Conservation (phyloP, 2,113 vertebrate species). For the Pedionomus torquatus region DNA sequence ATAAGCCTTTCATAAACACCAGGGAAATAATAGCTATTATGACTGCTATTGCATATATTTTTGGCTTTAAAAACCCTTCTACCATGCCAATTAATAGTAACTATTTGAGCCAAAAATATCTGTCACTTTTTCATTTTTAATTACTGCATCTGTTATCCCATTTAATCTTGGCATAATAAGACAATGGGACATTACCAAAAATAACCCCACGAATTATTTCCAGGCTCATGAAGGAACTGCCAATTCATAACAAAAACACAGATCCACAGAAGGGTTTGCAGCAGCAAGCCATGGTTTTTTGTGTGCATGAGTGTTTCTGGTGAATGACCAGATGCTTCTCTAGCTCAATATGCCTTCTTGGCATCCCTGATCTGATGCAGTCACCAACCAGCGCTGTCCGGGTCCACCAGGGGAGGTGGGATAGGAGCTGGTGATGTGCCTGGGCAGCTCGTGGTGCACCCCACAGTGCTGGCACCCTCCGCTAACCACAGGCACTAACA, state of each 20-base stretch:
- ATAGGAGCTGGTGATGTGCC: fast-evolving
- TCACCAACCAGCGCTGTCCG: neutral
- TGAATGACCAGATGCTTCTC: neutral
- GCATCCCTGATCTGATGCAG: neutral
- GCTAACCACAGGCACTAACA: neutral
- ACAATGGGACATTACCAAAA: conserved; percentile 40
- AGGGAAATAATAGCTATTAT: conserved; percentile 55
- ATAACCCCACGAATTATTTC: neutral
- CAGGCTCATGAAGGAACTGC: neutral
- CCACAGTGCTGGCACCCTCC: fast-evolving
- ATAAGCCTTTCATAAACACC: conserved; percentile 59
- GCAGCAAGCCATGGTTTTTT: neutral
- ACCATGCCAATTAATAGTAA: conserved; percentile 34
- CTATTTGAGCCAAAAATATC: conserved; percentile 56
- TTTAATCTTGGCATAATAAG: conserved; percentile 36
- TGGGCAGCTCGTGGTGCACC: neutral
- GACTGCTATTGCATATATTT: conserved; percentile 36
- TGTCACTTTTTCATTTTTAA: conserved; percentile 65
- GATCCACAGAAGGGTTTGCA: neutral
- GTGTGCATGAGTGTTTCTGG: neutral
- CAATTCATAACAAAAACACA: neutral
- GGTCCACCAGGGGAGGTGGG: fast-evolving
- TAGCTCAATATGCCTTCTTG: neutral
- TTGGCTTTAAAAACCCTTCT: neutral
- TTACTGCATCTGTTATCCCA: conserved; percentile 58